Conservation (phyloP, 1,140 invertebrate genomes). For the Diabrotica undecimpunctata region DNA sequence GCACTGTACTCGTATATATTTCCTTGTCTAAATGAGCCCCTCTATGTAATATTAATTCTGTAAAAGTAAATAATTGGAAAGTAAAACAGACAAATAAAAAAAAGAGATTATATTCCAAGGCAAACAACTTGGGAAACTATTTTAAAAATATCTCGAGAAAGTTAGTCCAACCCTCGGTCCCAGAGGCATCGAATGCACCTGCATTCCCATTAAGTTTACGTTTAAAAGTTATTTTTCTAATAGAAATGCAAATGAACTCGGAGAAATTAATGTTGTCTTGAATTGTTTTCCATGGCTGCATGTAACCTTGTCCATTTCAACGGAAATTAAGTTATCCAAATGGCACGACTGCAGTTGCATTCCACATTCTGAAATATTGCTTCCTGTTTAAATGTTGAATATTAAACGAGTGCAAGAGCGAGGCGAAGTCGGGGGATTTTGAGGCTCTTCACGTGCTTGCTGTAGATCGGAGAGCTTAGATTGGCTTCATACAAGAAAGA, state of each 20-base stretch:
- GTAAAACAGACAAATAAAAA: no score
- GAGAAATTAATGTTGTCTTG: constrained; percentile 4
- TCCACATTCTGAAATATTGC: constrained; percentile 20
- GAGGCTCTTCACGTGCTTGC: background rate
- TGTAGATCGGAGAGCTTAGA: background rate
- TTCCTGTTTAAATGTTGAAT: constrained; percentile 16
- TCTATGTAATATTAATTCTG: no score
- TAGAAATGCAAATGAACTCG: constrained; percentile 1
- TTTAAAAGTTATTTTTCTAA: background rate
- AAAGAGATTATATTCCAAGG: no score
- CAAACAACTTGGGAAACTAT: no score
- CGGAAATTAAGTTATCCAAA: constrained; percentile 31
- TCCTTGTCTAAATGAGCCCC: no score
- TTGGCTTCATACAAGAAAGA: background rate
- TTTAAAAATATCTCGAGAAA: no score
- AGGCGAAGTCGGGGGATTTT: background rate
- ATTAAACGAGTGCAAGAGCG: constrained; percentile 5
- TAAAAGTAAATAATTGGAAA: no score
- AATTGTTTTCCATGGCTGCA: constrained; percentile 7
- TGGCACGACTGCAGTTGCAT: constrained; percentile 28
- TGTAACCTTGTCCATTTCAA: constrained; percentile 24
- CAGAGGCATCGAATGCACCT: background rate
- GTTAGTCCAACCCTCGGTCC: background rate
- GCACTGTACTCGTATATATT: no score
- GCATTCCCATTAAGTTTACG: background rate